Conservation (phyloP, 2,797 vertebrate species). For the Danio choprae region DNA sequence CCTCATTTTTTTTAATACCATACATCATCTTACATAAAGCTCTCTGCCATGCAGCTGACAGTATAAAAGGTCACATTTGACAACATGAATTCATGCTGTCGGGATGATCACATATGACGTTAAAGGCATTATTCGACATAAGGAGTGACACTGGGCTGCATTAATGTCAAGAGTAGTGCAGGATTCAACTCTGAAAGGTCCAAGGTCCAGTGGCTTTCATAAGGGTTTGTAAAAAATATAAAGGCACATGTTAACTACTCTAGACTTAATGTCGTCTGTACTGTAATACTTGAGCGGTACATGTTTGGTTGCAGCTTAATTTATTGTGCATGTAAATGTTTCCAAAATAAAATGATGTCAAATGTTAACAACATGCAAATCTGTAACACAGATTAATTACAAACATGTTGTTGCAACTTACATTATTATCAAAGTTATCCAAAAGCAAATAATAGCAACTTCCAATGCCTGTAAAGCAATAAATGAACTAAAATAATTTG, state of each 20-base stretch:
- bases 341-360: too few species aligned
- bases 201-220: neutral
- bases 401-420: too few species aligned
- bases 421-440: too few species aligned
- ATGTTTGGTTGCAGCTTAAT: too few species aligned
- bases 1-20: slow-evolving; percentile 11
- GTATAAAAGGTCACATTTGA: slow-evolving; percentile 8
- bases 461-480: too few species aligned
- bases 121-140: neutral
- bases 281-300: too few species aligned
- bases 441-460: too few species aligned
- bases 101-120: neutral
- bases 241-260: neutral
- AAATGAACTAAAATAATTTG: too few species aligned
- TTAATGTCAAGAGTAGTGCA: neutral
- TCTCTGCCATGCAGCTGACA: neutral
- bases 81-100: neutral
- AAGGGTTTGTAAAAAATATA: neutral
- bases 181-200: neutral
- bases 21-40: slow-evolving; percentile 24
- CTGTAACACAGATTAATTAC: too few species aligned
- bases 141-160: neutral
- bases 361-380: too few species aligned
- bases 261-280: too few species aligned
- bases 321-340: too few species aligned